Conservation (phyloP, 2,797 vertebrate genomes). For the Lepilemur septentrionalis region DNA sequence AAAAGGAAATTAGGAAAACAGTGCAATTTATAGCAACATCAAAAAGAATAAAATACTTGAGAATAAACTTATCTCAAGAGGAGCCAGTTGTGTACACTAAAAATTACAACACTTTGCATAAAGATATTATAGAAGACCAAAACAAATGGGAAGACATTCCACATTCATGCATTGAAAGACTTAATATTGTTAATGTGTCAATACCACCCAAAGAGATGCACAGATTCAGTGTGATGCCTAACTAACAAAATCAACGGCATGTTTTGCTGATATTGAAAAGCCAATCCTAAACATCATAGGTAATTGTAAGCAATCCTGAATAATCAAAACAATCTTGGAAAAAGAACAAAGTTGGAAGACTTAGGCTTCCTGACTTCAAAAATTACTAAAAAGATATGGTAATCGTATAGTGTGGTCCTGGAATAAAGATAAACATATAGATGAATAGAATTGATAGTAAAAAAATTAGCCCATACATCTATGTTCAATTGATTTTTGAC, state of each 20-base stretch:
- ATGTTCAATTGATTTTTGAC: not conserved
- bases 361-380: not conserved
- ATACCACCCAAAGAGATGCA: not conserved
- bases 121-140: not conserved
- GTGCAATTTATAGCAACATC: not conserved
- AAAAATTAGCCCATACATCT: not conserved
- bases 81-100: not conserved
- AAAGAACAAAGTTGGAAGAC: not conserved
- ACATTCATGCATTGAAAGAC: not conserved
- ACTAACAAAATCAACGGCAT: not conserved
- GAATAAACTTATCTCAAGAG: not conserved
- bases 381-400: not conserved
- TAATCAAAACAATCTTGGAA: not conserved
- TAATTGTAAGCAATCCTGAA: not conserved
- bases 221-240: not conserved
- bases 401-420: not conserved
- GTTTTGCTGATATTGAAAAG: not conserved
- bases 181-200: not conserved
- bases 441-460: not conserved
- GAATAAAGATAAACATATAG: not conserved
- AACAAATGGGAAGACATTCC: not conserved
- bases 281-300: not conserved
- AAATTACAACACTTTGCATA: not conserved
- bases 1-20: not conserved
- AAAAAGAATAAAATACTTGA: not conserved